These are phyloP conservation scores for Mormoops blainvillei DNA, from an alignment of 2,113 vertebrate species.

Conservation along the genomic window DNA sequence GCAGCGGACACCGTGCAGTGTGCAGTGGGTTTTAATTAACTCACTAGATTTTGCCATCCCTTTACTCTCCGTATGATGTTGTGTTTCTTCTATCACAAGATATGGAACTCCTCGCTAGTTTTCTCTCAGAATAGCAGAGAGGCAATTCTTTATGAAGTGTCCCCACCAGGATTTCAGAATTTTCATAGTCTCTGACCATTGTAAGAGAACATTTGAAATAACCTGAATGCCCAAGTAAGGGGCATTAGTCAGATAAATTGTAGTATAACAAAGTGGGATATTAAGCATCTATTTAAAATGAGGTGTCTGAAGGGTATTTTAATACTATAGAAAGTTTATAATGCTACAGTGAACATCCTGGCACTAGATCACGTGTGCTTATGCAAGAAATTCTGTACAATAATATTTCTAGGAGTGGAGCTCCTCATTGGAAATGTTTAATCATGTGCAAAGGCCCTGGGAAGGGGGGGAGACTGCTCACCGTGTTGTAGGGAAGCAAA, in stretches of 20 bases:
- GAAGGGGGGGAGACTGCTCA: neutral
- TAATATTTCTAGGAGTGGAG: neutral
- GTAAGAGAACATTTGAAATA: neutral
- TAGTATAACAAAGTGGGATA: neutral
- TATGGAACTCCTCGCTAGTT: neutral
- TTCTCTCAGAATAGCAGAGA: neutral
- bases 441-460: neutral
- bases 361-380: neutral
- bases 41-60: neutral
- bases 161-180: neutral
- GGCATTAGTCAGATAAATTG: neutral
- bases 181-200: neutral
- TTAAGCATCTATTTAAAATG: neutral
- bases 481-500: neutral
- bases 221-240: neutral
- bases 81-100: neutral
- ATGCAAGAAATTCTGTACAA: neutral
- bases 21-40: slow-evolving; percentile 25
- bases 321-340: neutral
- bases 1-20: neutral
- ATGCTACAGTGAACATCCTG: neutral
- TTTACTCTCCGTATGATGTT: neutral
- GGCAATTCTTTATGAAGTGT: neutral
- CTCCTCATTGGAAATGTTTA: neutral
- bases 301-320: neutral